Percentiles rank a stretch among this genome's conserved stretches.
These are phyloP conservation scores for Perognathus longimembris DNA, from an alignment of 2,113 vertebrate species.

Conservation along the genomic window DNA sequence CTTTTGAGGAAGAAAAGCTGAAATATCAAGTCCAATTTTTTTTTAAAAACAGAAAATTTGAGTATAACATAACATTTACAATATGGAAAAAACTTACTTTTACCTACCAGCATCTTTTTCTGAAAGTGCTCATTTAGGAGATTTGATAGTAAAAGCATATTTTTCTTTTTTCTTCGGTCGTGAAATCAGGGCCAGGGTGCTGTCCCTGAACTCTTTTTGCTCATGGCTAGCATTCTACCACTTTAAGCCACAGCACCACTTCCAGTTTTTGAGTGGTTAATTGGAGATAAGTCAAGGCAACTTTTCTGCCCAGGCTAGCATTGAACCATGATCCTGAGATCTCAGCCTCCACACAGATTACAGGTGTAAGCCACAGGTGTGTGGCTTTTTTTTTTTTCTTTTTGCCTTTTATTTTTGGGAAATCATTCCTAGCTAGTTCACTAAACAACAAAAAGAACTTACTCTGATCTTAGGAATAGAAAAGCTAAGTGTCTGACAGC, in stretches of 20 bases:
- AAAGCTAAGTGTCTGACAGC: neutral
- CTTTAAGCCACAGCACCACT: too few species aligned
- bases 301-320: too few species aligned
- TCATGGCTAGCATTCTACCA: too few species aligned
- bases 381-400: neutral
- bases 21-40: slow-evolving; percentile 21
- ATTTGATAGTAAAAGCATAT: slow-evolving; percentile 41
- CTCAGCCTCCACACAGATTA: too few species aligned
- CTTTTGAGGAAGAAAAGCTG: neutral
- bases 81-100: slow-evolving; percentile 27
- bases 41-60: neutral
- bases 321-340: too few species aligned
- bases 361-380: too few species aligned
- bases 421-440: slow-evolving; percentile 38
- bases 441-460: slow-evolving; percentile 15
- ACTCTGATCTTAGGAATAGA: slow-evolving; percentile 55
- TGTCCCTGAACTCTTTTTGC: too few species aligned
- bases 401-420: slow-evolving; percentile 56
- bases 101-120: slow-evolving; percentile 33
- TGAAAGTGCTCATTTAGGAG: slow-evolving; percentile 37
- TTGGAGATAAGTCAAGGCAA: too few species aligned
- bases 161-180: neutral
- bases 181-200: too few species aligned
- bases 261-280: too few species aligned
- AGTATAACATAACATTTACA: slow-evolving; percentile 29